Conservation (phyloP, 2,797 vertebrate genomes). For the Sebastes hubbsi region DNA sequence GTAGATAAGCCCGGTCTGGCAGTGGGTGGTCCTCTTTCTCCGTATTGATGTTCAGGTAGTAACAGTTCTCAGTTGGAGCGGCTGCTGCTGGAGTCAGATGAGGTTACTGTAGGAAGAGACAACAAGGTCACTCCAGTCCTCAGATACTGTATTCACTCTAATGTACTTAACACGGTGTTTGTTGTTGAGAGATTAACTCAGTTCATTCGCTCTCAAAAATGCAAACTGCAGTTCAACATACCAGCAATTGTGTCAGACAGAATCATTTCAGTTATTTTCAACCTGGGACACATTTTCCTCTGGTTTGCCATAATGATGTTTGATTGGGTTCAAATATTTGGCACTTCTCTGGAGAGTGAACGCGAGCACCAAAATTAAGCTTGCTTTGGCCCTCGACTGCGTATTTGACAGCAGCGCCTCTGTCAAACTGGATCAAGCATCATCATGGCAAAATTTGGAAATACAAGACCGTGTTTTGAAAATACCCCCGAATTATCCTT, state of each 20-base stretch:
- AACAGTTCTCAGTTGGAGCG: conserved; percentile 26
- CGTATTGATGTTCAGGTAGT: conserved; percentile 44
- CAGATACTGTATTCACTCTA: conserved; percentile 3
- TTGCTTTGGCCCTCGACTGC: conserved; percentile 14
- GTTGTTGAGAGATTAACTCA: not conserved
- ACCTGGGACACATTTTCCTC: not conserved
- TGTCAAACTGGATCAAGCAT: conserved; percentile 18
- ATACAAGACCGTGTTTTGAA: conserved; percentile 10
- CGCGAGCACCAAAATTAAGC: not conserved
- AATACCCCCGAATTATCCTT: conserved; percentile 15
- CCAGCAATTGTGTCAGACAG: not conserved
- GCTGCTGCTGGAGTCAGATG: conserved; percentile 41
- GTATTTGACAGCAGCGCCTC: conserved; percentile 2
- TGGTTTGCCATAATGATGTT: conserved; percentile 17
- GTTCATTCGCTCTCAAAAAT: conserved; percentile 1
- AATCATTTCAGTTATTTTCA: conserved; percentile 23
- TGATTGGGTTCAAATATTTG: conserved; percentile 47
- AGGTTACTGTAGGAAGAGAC: conserved; percentile 25
- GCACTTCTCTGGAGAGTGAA: conserved; percentile 1
- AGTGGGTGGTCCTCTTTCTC: conserved; percentile 48
- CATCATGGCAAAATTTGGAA: not conserved
- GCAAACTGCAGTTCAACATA: not conserved
- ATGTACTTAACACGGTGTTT: not conserved
- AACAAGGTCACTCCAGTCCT: conserved; percentile 18
- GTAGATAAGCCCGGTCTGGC: conserved; percentile 48